Percentiles rank a stretch among this genome's conserved stretches.
Conservation (phyloP, 2,113 vertebrate genomes). For the Aspiorhynchus laticeps region DNA sequence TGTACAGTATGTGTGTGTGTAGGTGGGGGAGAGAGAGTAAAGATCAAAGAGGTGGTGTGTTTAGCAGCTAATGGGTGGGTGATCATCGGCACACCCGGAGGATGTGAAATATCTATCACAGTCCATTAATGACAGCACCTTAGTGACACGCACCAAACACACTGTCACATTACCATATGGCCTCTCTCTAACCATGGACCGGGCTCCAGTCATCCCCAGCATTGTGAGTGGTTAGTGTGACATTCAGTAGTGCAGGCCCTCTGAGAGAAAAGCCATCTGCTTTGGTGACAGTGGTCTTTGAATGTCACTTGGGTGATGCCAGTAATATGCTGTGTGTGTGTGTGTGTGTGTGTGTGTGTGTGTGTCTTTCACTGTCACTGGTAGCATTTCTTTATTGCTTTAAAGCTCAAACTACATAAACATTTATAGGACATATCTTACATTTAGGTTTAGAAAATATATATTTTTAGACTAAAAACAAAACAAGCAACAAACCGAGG, state of each 20-base stretch:
- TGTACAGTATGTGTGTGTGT: not conserved
- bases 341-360: too few species aligned
- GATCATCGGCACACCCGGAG: conserved; percentile 50
- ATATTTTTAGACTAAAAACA: not conserved
- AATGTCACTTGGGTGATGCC: conserved; percentile 49
- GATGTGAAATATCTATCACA: conserved; percentile 69
- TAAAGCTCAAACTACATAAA: not conserved
- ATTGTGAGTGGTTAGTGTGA: conserved; percentile 49
- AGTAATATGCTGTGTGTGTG: conserved; percentile 41
- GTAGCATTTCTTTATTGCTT: not conserved
- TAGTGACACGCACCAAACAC: conserved; percentile 53
- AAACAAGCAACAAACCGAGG: not conserved
- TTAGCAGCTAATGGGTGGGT: conserved; percentile 54
- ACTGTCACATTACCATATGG: conserved; percentile 71
- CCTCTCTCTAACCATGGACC: conserved; percentile 45
- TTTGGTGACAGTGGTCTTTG: conserved; percentile 48
- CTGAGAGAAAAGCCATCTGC: conserved; percentile 55
- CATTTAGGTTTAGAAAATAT: not conserved
- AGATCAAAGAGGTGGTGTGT: conserved; percentile 55
- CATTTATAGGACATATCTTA: not conserved
- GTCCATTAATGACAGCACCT: conserved; percentile 73
- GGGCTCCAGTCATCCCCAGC: conserved; percentile 37
- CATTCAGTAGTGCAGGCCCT: conserved; percentile 48
- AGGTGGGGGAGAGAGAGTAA: conserved; percentile 8
- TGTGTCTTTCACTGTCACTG: not conserved